Evolutionary conservation across 2,113 vertebrate species (phyloP), one percentile per base, ranked within the genome.

Genomic region (Parus major): DNA sequence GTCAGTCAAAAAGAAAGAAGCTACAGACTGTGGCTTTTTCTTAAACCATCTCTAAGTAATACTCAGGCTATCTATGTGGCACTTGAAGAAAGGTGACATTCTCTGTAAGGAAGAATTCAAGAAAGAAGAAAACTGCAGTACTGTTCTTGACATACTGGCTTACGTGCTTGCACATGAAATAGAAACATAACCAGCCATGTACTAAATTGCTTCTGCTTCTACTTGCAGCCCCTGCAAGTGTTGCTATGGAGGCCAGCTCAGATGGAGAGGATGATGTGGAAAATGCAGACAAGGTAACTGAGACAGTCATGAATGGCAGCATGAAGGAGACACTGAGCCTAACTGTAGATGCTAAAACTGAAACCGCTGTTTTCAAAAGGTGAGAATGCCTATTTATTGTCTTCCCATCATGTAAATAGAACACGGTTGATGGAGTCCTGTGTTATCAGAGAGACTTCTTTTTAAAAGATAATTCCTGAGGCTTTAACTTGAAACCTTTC

Each of bases 321-420:
- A 98, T 99, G 99, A 99, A 99, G 98, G 99, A 99, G 97, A 99
- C 99, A 0, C 98, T 99, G 97, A 99, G 99, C 98, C 99, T 99
- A 97, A 99, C 99, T 91, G 99, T 99, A 68, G 99, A 99, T 33
- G 99, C 99, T 97, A 99, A 99, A 98, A 99, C 99, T 17, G 99
- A 99, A 97, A 99, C 99, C 0, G 99, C 99, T 5, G 99, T 99
- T 96, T 99, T 99, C 97, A 99, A 99, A 98, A 99, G 99, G 99
- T 99, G 97, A 97, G 93, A 39, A 24, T 66, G 39, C 23, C 36
- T 25, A 0, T 36, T 49, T 73, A 15, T n/a, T 85, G 56, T 70
- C 53, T 82, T 87, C 15, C 55, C 29, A 47, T 20, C 22, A 44
- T 69, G 9, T 46, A 25, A 65, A 33, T 28, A n/a, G 56, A 70